Evolutionary conservation across 2,888 invertebrate species (phyloP).

Genomic region (Pseudolycoriella hygida): DNA sequence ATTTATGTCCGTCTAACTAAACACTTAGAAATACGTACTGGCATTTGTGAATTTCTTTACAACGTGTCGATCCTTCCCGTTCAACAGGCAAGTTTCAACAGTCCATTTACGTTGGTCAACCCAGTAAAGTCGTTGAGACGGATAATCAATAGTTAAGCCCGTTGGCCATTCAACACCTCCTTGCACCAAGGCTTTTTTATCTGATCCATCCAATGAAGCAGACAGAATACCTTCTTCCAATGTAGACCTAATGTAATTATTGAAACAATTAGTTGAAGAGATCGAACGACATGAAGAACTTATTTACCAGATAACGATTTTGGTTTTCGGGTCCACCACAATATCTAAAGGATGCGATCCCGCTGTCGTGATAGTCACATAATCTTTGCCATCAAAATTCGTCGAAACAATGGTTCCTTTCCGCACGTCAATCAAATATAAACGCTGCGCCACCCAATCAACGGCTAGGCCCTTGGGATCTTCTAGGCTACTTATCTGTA

Average conservation of each 20-base stretch:
- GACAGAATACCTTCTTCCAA: constrained; percentile 48
- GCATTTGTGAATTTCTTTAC: constrained; percentile 35
- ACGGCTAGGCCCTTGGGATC: constrained; percentile 34
- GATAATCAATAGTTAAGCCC: constrained; percentile 57
- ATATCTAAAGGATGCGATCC: constrained; percentile 52
- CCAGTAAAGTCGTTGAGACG: constrained; percentile 64
- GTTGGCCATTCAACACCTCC: constrained; percentile 51
- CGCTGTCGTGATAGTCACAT: constrained; percentile 23
- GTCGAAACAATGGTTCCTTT: constrained; percentile 26
- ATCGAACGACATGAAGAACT: too few species aligned
- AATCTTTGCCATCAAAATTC: constrained; percentile 25
- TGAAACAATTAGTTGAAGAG: too few species aligned
- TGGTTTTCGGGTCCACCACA: constrained; percentile 44
- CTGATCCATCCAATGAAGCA: constrained; percentile 46
- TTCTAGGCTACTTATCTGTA: neutral
- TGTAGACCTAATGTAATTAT: too few species aligned
- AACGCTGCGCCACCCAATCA: constrained; percentile 46
- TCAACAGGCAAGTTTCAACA: constrained; percentile 48
- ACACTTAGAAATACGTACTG: constrained; percentile 20
- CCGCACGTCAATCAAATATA: constrained; percentile 49
- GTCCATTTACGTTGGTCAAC: constrained; percentile 61
- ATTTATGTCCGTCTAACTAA: neutral
- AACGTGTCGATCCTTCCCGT: constrained; percentile 46
- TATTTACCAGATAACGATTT: constrained; percentile 54
- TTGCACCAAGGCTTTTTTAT: constrained; percentile 36